A percentile compares a stretch with the other conserved stretches of the same genome.
phyloP scores from a whole-genome alignment of 2,797 vertebrate species.

The Ispidina picta region DNA sequence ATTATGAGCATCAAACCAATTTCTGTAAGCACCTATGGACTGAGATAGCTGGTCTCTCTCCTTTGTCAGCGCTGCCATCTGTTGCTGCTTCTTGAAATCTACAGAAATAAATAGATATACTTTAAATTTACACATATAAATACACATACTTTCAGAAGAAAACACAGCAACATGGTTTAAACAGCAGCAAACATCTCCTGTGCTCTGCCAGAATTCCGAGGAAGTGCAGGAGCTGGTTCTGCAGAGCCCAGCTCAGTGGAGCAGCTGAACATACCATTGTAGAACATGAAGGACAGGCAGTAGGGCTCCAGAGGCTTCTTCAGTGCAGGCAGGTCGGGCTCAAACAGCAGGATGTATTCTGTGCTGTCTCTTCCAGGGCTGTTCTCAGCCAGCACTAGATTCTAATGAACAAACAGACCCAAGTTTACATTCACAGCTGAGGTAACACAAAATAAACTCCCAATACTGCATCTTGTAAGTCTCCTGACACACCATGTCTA shows the following conservation, averaged over 20 bases:
- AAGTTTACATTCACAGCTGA: neutral
- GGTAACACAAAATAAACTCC: neutral
- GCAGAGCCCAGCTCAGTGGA: neutral
- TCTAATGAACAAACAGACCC: slow-evolving; percentile 70
- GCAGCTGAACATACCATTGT: slow-evolving; percentile 84
- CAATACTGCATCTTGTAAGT: neutral
- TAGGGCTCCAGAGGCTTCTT: slow-evolving; percentile 77
- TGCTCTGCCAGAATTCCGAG: neutral
- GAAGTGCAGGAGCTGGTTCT: neutral
- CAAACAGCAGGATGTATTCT: slow-evolving; percentile 85
- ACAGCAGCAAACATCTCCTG: neutral
- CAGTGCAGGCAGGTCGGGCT: slow-evolving; percentile 72
- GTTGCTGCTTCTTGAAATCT: slow-evolving; percentile 86
- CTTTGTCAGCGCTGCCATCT: slow-evolving; percentile 82
- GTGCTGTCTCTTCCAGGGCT: slow-evolving; percentile 87
- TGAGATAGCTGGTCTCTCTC: slow-evolving; percentile 81
- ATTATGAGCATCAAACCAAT: slow-evolving; percentile 62
- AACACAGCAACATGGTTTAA: neutral
- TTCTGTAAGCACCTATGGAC: slow-evolving; percentile 72
- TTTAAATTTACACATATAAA: slow-evolving; percentile 77
- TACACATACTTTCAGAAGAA: neutral
- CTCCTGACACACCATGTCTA: neutral
- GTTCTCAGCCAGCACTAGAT: slow-evolving; percentile 86
- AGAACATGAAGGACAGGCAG: slow-evolving; percentile 88
- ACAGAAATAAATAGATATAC: neutral